Base-by-base conservation (phyloP, 2,888 invertebrate species). In the Rhimphoctona megacephalus region DNA sequence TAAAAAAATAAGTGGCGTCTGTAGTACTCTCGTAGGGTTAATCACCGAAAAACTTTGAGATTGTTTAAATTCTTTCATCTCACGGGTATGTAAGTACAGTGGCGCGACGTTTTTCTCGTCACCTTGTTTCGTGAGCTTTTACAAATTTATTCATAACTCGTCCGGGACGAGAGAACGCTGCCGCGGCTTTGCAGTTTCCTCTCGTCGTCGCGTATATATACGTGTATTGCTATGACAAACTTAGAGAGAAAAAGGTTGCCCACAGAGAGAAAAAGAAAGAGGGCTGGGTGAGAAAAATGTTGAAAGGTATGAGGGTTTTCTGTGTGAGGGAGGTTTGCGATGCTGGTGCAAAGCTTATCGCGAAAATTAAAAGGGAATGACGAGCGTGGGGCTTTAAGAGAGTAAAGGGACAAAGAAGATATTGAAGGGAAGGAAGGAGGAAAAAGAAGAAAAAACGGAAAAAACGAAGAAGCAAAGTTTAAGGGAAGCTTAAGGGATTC, bases 111-210 rank as follows among this genome's bases (percentile, higher is more conserved):
- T 83, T 64, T 72, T 69, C 49, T 25, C 77, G 70, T 70, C 70
- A 78, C 52, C 36, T 57, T 67, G 61, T 54, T 85, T 81, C 83
- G 70, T 70, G 86, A 87, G 88, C 85, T 87, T 88, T 89, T 88
- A 87, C 87, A 89, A 89, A 89, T 89, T 89, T 89, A 89, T 89
- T 89, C 89, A 88, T 88, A 89, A 89, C 88, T 85, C 87, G 89
- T 87, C 69, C 81, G 81, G 52, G 74, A 82, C 54, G 54, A 73
- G 74, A 69, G 64, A 49, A 64, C 69, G 36, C 52, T 22, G 83
- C 82, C 84, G 85, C 85, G 85, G 73, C 83, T 86, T 85, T 85
- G 80, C 78, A 85, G 81, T 87, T 86, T 85, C 79, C 76, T 61
- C 39, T 39, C 7, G 7, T 9, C 30, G 1, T 54, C 3, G 22